Evolutionary conservation across 1,140 invertebrate species (phyloP), one percentile per base, ranked within the genome.

Genomic region (Tetraneura akinire): DNA sequence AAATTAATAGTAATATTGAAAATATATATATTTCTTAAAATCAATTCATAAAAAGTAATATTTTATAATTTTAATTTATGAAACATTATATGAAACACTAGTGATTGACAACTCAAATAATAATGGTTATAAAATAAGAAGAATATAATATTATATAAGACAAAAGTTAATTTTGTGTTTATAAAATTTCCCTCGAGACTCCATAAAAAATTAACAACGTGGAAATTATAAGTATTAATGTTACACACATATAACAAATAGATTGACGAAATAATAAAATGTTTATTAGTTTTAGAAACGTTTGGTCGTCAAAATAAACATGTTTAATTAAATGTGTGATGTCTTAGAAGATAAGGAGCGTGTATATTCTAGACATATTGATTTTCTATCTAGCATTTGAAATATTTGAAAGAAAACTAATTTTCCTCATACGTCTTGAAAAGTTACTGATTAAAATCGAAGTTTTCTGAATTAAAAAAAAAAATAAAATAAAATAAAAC

Each of bases 391-490:
- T n/a, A 51, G 3, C 3, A 9, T 32, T 49, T 26, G 2, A 71
- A 68, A 51, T 26, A 32, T 51, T 29, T 29, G 13, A 51, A 51
- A 51, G 10, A 51, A 51, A 29, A 29, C 2, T 10, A 18, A 11
- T 70, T 21, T n/a, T n/a, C 21, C 23, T 13, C 9, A n/a, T n/a
- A 32, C 11, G 23, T 71, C 16, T 10, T 2, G 14, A 29, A 71
- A 71, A n/a, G 66, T 71, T 71, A 51, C 9, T 32, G 68, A 71
- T 51, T 51, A n/a, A 29, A 51, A 71, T 71, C 9, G 68, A 10
- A 3, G 26, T 49, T 49, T 49, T 51, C 0, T 0, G 16, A 32
- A 71, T 51, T 71, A 4, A 29, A 49, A 51, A 71, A 51, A n/a
- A n/a, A n/a, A n/a, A n/a, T n/a, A n/a, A n/a, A n/a, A n/a, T n/a